These are phyloP conservation scores for Pitta sordida DNA, from an alignment of 2,113 vertebrate species.

Conservation along the genomic window DNA sequence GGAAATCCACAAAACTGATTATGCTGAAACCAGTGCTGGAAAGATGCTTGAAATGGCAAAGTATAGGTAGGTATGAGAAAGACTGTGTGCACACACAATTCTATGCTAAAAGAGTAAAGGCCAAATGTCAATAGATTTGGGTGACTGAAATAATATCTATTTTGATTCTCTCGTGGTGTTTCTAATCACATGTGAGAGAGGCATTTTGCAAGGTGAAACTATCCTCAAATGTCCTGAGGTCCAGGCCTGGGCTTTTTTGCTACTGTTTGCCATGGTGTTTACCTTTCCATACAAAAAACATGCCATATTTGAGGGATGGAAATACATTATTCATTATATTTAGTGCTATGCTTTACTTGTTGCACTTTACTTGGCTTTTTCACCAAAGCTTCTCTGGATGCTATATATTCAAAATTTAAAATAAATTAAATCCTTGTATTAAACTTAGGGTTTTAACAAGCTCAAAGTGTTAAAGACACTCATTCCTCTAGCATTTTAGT, in stretches of 20 bases:
- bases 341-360: not conserved
- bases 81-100: not conserved
- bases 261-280: not conserved
- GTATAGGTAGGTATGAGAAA: not conserved
- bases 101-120: not conserved
- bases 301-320: not conserved
- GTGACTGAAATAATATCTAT: not conserved
- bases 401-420: not conserved
- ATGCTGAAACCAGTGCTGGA: not conserved
- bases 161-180: not conserved
- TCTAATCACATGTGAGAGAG: accelerated
- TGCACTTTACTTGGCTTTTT: not conserved
- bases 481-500: not conserved
- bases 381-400: not conserved
- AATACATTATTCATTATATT: not conserved
- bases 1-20: not conserved
- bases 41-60: not conserved
- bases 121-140: not conserved
- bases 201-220: not conserved
- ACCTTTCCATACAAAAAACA: not conserved
- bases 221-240: not conserved
- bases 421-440: not conserved
- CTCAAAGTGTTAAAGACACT: not conserved
- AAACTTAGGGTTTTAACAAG: not conserved
- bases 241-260: not conserved